Base-by-base conservation (phyloP, 2,113 vertebrate species). In the Circaetus gallicus region DNA sequence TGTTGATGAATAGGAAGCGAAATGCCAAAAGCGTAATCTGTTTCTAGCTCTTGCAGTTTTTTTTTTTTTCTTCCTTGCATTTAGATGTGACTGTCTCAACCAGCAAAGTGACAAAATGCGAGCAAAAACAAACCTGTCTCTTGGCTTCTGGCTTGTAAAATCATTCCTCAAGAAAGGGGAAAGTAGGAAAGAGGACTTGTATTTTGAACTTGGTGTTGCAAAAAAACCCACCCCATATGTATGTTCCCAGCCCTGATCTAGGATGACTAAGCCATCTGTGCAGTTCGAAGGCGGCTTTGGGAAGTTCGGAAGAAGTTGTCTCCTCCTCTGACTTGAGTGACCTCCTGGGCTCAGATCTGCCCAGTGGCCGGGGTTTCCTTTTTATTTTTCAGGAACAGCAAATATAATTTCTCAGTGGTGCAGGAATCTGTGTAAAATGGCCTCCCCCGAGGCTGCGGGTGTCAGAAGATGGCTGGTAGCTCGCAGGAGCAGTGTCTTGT, bases 71-170 rank as follows among this genome's bases (percentile, higher is more conserved):
- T 82, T 10, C 1, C 61, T 82, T 84, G 92, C 85, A 42, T 94
- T 96, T 90, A 17, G 69, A 91, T 91, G 91, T 92, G 91, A 79
- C 93, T 87, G 81, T 76, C 84, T 94, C 95, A 72, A 91, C 19
- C 78, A 28, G 86, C 91, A 63, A 95, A 95, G 97, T 97, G 95
- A 96, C 91, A 95, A 89, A 94, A 97, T 0, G 89, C 58, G 45
- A 97, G 93, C 73, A 16, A 95, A 97, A 96, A 96, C 96, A 97
- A 96, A 96, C 97, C 97, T 95, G 96, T 91, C 95, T 96, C 94
- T 91, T 89, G 89, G 94, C 97, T 96, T 95, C 94, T 95, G 95
- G 34, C 87, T 96, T 16, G 52, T 31, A 42, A 96, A 88, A 93
- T 82, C 59, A 87, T 95, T 58, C 86, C 73, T 91, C 16, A 43